Evolutionary conservation across 2,888 invertebrate genomes (phyloP).

Genomic region (Polydrusus cervinus): DNA sequence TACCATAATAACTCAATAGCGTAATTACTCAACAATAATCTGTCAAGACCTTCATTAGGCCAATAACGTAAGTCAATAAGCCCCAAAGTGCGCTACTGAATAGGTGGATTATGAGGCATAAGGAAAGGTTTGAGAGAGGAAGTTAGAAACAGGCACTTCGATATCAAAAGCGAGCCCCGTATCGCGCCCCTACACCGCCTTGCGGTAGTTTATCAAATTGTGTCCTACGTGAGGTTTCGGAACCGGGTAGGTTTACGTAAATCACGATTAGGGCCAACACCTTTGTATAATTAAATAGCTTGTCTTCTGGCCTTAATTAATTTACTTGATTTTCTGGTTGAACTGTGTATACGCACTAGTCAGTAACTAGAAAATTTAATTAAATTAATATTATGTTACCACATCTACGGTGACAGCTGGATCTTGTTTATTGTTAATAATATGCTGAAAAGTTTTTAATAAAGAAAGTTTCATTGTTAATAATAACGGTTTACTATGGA

Average conservation of each 20-base stretch:
- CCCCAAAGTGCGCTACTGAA: slow-evolving; percentile 25
- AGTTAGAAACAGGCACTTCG: slow-evolving; percentile 27
- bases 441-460: too few relatives aligned
- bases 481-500: too few relatives aligned
- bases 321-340: slow-evolving; percentile 39
- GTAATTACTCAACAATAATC: slow-evolving; percentile 6
- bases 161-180: slow-evolving; percentile 43
- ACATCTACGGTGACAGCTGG: background rate
- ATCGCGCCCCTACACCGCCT: slow-evolving; percentile 43
- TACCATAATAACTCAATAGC: background rate
- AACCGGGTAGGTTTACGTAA: slow-evolving; percentile 46
- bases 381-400: slow-evolving; percentile 9
- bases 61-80: slow-evolving; percentile 25
- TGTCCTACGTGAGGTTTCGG: slow-evolving; percentile 51
- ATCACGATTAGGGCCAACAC: slow-evolving; percentile 49
- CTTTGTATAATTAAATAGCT: slow-evolving; percentile 50
- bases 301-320: slow-evolving; percentile 46
- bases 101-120: slow-evolving; percentile 36
- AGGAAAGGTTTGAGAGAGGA: slow-evolving; percentile 38
- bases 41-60: slow-evolving; percentile 11
- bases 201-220: slow-evolving; percentile 53
- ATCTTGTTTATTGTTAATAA: background rate
- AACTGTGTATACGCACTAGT: slow-evolving; percentile 13
- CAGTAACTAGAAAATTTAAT: slow-evolving; percentile 24
- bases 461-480: too few relatives aligned